Evolutionary conservation across 2,888 invertebrate genomes (phyloP).

Genomic region (Nemoura dubitans): DNA sequence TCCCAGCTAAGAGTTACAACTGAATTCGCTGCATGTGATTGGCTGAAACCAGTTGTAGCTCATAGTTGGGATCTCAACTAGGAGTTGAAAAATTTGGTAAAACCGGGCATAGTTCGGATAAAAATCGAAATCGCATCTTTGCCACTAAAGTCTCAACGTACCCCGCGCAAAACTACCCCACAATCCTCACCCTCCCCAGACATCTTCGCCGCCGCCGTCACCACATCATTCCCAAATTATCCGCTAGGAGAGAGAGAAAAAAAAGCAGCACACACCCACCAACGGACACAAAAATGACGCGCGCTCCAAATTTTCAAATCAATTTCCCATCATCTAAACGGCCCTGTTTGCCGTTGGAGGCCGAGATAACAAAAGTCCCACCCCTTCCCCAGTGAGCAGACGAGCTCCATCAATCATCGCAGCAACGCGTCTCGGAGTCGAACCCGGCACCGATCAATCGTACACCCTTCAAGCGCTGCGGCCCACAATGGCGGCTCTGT

Average conservation of each 20-base stretch:
- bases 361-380: not conserved
- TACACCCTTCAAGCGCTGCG: too few species aligned
- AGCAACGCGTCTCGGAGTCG: not conserved
- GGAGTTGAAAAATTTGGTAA: too few species aligned
- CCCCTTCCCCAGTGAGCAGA: not conserved
- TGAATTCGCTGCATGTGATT: too few species aligned
- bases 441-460: not conserved
- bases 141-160: not conserved
- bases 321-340: not conserved
- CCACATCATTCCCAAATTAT: not conserved
- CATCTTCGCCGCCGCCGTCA: not conserved
- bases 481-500: too few species aligned
- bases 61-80: too few species aligned
- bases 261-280: not conserved
- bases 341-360: not conserved
- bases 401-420: not conserved
- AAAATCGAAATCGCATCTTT: not conserved
- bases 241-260: not conserved
- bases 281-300: not conserved
- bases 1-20: too few species aligned
- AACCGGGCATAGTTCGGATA: too few species aligned
- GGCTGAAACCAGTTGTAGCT: too few species aligned
- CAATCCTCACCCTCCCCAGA: not conserved
- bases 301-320: too few species aligned
- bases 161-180: not conserved